phyloP scores from a whole-genome alignment of 2,888 invertebrate genomes.

The Mimachlamys varia region DNA sequence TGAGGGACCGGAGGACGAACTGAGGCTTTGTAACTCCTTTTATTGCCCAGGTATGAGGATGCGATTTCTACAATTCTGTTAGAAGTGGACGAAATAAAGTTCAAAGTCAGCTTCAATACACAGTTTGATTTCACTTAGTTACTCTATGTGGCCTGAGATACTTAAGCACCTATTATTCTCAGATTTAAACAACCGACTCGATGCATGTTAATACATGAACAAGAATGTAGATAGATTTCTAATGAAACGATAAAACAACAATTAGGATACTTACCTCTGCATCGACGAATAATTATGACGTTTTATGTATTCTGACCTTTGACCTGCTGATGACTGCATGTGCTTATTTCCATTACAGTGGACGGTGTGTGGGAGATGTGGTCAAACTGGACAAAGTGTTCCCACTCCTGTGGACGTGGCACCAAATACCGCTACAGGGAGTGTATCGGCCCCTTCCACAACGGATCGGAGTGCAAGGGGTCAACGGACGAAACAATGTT shows the following conservation, averaged over 20 bases:
- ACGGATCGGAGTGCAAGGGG: slow-evolving; percentile 57
- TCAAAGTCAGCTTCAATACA: too few species aligned
- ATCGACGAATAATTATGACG: too few species aligned
- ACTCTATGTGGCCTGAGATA: too few species aligned
- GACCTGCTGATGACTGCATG: too few species aligned
- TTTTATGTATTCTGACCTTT: slow-evolving; percentile 39
- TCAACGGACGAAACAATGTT: slow-evolving; percentile 51
- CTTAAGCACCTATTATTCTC: too few species aligned
- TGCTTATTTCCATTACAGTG: slow-evolving; percentile 53
- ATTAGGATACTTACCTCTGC: too few species aligned
- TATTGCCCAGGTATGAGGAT: slow-evolving; percentile 71
- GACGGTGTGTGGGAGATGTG: slow-evolving; percentile 64
- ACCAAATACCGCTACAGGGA: slow-evolving; percentile 53
- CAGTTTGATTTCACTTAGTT: too few species aligned
- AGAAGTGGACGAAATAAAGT: too few species aligned
- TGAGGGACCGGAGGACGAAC: slow-evolving; percentile 63
- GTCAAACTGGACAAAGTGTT: slow-evolving; percentile 61
- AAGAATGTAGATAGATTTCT: too few species aligned
- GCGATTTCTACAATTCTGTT: background rate
- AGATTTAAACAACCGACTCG: too few species aligned
- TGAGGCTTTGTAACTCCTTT: slow-evolving; percentile 66
- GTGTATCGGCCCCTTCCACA: slow-evolving; percentile 52
- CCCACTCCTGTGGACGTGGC: slow-evolving; percentile 62
- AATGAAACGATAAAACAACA: too few species aligned
- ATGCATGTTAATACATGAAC: too few species aligned